Conservation (phyloP, 35 echinoderm and acorn worm genomes). For the Nesometra sesokonis region DNA sequence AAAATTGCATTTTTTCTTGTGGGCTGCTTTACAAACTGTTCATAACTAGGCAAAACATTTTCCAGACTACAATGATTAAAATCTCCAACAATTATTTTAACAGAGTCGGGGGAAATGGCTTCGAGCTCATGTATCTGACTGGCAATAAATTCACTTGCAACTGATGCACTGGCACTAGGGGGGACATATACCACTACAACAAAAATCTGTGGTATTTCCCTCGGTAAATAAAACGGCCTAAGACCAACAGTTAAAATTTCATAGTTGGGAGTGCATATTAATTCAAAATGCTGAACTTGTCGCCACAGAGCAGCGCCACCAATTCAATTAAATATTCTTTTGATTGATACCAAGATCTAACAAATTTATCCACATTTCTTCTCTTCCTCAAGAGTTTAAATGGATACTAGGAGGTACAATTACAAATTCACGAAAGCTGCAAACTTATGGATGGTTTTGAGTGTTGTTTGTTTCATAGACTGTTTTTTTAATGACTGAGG, state of each 20-base stretch:
- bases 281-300: too few relatives aligned
- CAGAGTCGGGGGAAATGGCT: slow-evolving; percentile 15
- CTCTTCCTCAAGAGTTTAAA: slow-evolving; percentile 24
- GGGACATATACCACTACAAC: slow-evolving; percentile 31
- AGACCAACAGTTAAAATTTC: slow-evolving; percentile 23
- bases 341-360: too few relatives aligned
- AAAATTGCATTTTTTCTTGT: slow-evolving; percentile 3
- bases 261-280: slow-evolving; percentile 23
- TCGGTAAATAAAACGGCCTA: slow-evolving; percentile 11
- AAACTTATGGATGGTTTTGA: too few relatives aligned
- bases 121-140: background rate
- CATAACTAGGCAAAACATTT: slow-evolving; percentile 9
- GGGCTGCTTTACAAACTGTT: slow-evolving; percentile 10
- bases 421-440: too few relatives aligned
- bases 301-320: too few relatives aligned
- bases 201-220: slow-evolving; percentile 30
- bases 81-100: background rate
- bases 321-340: slow-evolving; percentile 6
- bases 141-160: background rate
- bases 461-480: too few relatives aligned
- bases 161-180: background rate
- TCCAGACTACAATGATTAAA: slow-evolving; percentile 9
- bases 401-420: too few relatives aligned
- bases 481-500: too few relatives aligned
- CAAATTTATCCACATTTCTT: slow-evolving; percentile 23